These are phyloP conservation scores for Aleiodes alternator DNA, from an alignment of 2,888 invertebrate genomes.

Conservation along the genomic window DNA sequence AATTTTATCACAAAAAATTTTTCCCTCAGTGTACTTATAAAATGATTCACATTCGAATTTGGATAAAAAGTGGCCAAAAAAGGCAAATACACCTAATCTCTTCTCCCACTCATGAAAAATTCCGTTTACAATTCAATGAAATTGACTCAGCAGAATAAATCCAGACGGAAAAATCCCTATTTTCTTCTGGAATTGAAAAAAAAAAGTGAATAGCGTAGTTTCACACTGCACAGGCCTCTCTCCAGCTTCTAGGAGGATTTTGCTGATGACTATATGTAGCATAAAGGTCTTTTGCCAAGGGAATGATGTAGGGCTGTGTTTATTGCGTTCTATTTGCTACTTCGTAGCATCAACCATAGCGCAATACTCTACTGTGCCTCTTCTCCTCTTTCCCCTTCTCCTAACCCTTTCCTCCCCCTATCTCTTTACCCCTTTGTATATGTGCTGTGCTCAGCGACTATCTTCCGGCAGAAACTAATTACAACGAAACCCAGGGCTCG, in stretches of 20 bases:
- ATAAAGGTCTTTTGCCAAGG: slow-evolving; percentile 61
- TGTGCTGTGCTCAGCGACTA: slow-evolving; percentile 52
- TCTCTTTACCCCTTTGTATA: slow-evolving; percentile 40
- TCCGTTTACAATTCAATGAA: background rate
- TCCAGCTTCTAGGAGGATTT: slow-evolving; percentile 24
- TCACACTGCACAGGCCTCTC: background rate
- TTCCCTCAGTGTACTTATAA: no score
- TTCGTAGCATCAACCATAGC: slow-evolving; percentile 51
- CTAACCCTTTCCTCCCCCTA: slow-evolving; percentile 41
- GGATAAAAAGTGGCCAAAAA: no score
- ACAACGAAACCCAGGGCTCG: slow-evolving; percentile 57
- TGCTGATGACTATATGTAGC: slow-evolving; percentile 36
- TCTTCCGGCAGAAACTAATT: slow-evolving; percentile 66
- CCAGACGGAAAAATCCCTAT: slow-evolving; percentile 30
- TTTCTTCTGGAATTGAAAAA: background rate
- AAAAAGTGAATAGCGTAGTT: no score
- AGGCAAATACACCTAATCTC: no score
- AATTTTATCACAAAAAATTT: no score
- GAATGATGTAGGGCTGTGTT: slow-evolving; percentile 69
- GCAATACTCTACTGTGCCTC: slow-evolving; percentile 49
- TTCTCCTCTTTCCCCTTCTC: slow-evolving; percentile 39
- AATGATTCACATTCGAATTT: no score
- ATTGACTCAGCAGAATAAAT: slow-evolving; percentile 9
- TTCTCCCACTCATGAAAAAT: background rate
- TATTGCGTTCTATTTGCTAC: slow-evolving; percentile 66